A percentile compares a stretch with the other conserved stretches of the same genome.
Conservation (phyloP, 2,888 invertebrate genomes). For the Dendrolimus houi region DNA sequence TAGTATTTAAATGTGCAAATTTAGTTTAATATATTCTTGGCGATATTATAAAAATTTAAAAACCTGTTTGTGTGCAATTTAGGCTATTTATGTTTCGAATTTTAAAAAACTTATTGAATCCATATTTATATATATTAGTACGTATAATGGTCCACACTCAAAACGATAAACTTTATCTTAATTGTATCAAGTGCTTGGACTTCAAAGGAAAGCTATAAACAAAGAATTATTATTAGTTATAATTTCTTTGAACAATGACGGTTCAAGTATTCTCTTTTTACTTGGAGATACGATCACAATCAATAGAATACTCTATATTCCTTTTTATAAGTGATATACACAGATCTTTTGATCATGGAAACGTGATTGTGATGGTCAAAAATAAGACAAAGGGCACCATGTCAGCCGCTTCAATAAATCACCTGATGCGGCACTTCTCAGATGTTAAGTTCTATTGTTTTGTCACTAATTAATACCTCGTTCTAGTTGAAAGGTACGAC, state of each 20-base stretch:
- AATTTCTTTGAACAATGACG: background rate
- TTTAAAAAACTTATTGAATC: too few relatives aligned
- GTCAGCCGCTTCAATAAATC: slow-evolving; percentile 48
- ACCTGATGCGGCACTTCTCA: slow-evolving; percentile 51
- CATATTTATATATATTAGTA: too few relatives aligned
- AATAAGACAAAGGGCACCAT: slow-evolving; percentile 48
- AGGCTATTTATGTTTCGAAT: too few relatives aligned
- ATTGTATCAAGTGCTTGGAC: background rate
- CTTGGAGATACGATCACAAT: background rate
- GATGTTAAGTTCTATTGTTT: slow-evolving; percentile 53
- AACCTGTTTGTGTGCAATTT: too few relatives aligned
- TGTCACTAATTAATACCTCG: slow-evolving; percentile 17
- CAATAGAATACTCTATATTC: background rate
- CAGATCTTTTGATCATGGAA: slow-evolving; percentile 40
- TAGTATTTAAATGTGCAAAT: too few relatives aligned
- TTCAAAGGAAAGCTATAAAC: background rate
- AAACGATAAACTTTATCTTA: background rate
- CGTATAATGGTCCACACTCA: too few relatives aligned
- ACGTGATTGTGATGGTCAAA: slow-evolving; percentile 37
- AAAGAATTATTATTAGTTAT: background rate
- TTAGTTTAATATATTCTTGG: too few relatives aligned
- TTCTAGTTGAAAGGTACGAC: slow-evolving; percentile 12
- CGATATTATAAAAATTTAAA: too few relatives aligned
- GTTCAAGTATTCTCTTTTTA: background rate
- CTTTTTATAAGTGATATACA: slow-evolving; percentile 14